Base-by-base conservation (phyloP, 1,140 invertebrate genomes). In the Mesaphorura yosii region DNA sequence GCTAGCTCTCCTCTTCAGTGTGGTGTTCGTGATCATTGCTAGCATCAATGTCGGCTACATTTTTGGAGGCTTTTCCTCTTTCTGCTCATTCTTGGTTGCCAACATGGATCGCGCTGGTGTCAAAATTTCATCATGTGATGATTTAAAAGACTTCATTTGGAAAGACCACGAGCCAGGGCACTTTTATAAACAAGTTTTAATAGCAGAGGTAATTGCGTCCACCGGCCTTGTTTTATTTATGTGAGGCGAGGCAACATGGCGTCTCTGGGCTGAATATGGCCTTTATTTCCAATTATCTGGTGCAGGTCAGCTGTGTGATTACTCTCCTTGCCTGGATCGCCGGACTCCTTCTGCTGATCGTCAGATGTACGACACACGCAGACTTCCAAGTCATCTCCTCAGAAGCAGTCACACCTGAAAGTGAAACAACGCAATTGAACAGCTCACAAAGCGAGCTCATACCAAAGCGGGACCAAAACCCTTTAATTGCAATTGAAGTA, bases 1-100 rank as follows among this genome's bases (percentile, higher is more conserved):
- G 49, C 60, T 57, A 22, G 60, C 60, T 10, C 48, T 63, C 40
- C n/a, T 63, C n/a, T 59, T 63, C 44, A 63, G 50, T 37, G 49
- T 63, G 7, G 45, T 63, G n/a, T 63, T 63, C 20, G 23, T 63
- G 6, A 41, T 63, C 3, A 27, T 59, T 0, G 54, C 54, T 17
- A 48, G 51, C 40, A 55, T 59, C 19, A 63, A 45, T 26, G 55
- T 58, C 10, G 60, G 40, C 19, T 25, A 51, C 7, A 55, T 49
- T n/a, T 57, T 54, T 29, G 60, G 52, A 15, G 60, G 60, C 25
- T 63, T 63, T 31, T 37, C 34, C 31, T 37, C 48, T 6, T 63
- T 63, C 38, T 63, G 60, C 52, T 25, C 51, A 20, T 40, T 22
- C 28, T 48, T 63, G n/a, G 29, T 23, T 52, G 17, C 54, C 28